Base-by-base conservation (phyloP, 2,888 invertebrate genomes). In the Diogma glabrata region DNA sequence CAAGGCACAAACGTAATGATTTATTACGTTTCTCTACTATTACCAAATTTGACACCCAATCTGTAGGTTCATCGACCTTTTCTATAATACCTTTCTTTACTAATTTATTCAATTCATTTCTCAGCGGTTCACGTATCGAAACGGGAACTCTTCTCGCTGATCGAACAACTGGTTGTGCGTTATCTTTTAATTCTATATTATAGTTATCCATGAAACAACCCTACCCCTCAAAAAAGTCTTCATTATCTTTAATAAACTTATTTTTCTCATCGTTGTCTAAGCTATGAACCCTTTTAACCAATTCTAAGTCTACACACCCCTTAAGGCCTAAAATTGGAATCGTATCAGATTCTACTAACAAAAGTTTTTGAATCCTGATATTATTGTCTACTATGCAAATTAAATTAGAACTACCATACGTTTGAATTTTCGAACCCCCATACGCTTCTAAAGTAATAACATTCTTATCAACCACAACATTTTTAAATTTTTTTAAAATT, bases 11-110 rank as follows among this genome's bases (percentile, higher is more conserved):
- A 12, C 54, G 33, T 19, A 55, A 50, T 28, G 16, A 24, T 12
- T 51, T 53, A 48, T 55, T 53, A 19, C 47, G 52, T 20, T 55
- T 53, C 46, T 52, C 51, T 7, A 55, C 47, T 26, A 55, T 51
- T 22, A 53, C 52, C 14, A 54, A 51, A 46, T 52, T 54, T 23
- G 53, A 51, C n/a, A 52, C 50, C 51, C 51, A 54, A n/a, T n/a
- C n/a, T n/a, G n/a, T n/a, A n/a, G n/a, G n/a, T n/a, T n/a, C n/a
- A 16, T 54, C 47, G 20, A 26, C 26, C 6, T 8, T 8, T 26
- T 26, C 26, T 8, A 26, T n/a, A n/a, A n/a, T n/a, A n/a, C n/a
- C n/a, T n/a, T n/a, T n/a, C n/a, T n/a, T n/a, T n/a, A n/a, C n/a
- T n/a, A n/a, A n/a, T n/a, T n/a, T n/a, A n/a, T n/a, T n/a, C n/a